Conservation (phyloP, 2,113 vertebrate genomes). For the Zapornia atra region DNA sequence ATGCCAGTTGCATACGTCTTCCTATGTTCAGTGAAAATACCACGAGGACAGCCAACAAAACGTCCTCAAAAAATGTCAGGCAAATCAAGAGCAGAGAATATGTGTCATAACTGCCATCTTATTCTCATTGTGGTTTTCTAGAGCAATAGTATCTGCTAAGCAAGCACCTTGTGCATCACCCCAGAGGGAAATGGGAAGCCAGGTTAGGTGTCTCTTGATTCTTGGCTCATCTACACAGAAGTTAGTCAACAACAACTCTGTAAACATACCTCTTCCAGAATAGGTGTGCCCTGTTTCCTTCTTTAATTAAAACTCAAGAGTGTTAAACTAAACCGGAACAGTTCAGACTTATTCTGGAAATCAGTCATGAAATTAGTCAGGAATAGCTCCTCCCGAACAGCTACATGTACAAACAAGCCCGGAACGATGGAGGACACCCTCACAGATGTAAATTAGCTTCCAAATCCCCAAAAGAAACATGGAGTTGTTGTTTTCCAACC, state of each 20-base stretch:
- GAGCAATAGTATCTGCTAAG: background rate
- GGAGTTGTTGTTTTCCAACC: background rate
- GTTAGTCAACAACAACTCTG: background rate
- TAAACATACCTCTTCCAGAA: conserved; percentile 3
- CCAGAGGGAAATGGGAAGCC: background rate
- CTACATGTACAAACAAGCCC: conserved; percentile 10
- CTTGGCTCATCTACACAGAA: conserved; percentile 6
- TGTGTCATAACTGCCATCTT: background rate
- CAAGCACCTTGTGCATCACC: background rate
- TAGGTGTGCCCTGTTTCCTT: conserved; percentile 32
- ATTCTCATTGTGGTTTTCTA: background rate
- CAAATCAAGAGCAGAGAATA: background rate
- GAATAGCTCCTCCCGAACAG: background rate
- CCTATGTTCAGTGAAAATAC: background rate
- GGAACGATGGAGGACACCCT: background rate
- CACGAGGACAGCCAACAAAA: conserved; percentile 17
- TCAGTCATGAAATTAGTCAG: conserved; percentile 27
- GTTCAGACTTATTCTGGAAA: conserved; percentile 22
- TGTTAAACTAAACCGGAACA: conserved; percentile 8
- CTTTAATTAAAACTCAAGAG: conserved; percentile 15
- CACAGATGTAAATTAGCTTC: background rate
- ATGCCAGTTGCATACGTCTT: background rate
- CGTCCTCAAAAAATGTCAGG: conserved; percentile 19
- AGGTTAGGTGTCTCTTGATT: background rate
- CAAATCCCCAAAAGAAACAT: background rate